Base-by-base conservation (phyloP, 2,888 invertebrate species). In the Rotaria sp. region DNA sequence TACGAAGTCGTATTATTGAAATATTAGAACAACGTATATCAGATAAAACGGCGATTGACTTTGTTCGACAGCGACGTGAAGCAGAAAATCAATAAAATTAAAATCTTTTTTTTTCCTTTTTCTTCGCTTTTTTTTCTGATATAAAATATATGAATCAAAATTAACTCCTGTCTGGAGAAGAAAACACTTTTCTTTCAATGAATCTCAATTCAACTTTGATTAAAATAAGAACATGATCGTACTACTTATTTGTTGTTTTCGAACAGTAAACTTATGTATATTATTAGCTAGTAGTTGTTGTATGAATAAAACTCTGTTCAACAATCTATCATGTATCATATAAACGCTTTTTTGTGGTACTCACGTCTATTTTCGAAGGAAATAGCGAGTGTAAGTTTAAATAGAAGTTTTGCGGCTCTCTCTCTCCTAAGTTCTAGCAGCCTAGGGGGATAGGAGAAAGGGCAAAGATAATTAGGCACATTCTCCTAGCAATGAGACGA, bases 1-100 rank as follows among this genome's bases (percentile, higher is more conserved):
- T 75, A 15, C 84, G 84, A 30, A 86, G 86, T 74, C 80, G 52
- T 52, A 86, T 86, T 38, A 85, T 86, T 80, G 86, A 86, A 45
- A 84, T 86, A 26, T 30, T 86, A 15, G 84, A 86, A n/a, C 3
- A 30, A 84, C 80, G 84, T 74, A 41, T 30, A n/a, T 67, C 84
- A 35, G 86, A 86, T 50, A 86, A 74, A 57, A 38, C 48, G 30
- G 86, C 86, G 1, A 41, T 75, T 15, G 86, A 86, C 45, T 86
- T 86, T 38, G 55, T 86, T 13, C 84, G 84, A 80, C 52, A 74
- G 45, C 59, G 86, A 80, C 80, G 45, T n/a, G 86, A 86, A 80
- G 13, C 41, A 13, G 80, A 80, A 80, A 80, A 45, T 45, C 45
- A 45, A 80, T 80, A 45, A 80, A 45, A 30, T 5, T 35, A 35